Evolutionary conservation across 2,113 vertebrate genomes (phyloP).

Genomic region (Tinamus guttatus): DNA sequence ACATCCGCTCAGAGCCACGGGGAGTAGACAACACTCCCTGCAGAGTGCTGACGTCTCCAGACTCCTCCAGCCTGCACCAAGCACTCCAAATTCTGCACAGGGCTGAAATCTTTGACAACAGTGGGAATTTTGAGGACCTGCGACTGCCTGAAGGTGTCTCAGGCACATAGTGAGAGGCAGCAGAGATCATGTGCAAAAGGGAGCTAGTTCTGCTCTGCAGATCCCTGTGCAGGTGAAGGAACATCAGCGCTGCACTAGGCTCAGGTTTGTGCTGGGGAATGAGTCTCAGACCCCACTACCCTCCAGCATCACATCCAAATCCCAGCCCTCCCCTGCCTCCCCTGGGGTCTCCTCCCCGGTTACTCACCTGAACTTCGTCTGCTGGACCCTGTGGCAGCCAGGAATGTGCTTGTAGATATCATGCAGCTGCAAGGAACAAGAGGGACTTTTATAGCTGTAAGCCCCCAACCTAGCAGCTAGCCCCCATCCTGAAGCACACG

Average conservation of each 20-base stretch:
- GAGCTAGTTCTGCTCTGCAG: not conserved
- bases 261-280: not conserved
- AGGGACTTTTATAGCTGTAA: not conserved
- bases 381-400: slow-evolving; percentile 86
- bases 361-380: slow-evolving; percentile 92
- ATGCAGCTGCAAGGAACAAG: slow-evolving; percentile 82
- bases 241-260: not conserved
- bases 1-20: not conserved
- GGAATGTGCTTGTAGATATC: slow-evolving; percentile 88
- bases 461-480: not conserved
- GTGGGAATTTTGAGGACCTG: not conserved
- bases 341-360: not conserved
- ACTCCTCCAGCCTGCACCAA: not conserved
- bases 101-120: not conserved
- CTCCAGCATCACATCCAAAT: not conserved
- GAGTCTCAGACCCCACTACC: rapidly evolving
- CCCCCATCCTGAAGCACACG: not conserved
- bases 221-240: not conserved
- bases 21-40: not conserved
- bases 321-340: not conserved
- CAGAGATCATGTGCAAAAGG: not conserved
- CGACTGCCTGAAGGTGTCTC: not conserved
- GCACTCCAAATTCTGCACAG: not conserved
- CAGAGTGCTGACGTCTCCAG: not conserved
- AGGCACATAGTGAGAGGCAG: not conserved